Conservation (phyloP, 2,888 invertebrate species). For the Aphidius colemani region DNA sequence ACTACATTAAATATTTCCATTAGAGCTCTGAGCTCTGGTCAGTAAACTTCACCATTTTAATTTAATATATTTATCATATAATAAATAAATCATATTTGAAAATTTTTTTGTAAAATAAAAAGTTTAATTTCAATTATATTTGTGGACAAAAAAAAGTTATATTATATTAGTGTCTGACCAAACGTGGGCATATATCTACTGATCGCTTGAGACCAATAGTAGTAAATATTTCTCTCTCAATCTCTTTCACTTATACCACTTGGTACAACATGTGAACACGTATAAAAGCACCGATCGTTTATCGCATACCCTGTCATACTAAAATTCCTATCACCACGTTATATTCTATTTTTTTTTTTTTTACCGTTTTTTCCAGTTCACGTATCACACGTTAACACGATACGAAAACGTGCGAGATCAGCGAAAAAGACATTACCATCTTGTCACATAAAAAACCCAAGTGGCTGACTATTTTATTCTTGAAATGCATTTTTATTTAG, state of each 20-base stretch:
- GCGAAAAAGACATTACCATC: no score
- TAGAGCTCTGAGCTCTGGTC: not conserved
- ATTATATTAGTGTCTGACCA: slow-evolving; percentile 9
- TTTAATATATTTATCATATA: not conserved
- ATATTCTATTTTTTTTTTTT: no score
- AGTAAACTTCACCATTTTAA: not conserved
- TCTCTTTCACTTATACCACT: no score
- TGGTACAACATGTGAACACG: not conserved
- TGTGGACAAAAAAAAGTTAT: not conserved
- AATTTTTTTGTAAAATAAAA: not conserved
- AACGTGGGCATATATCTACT: slow-evolving; percentile 12
- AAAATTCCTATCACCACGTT: not conserved
- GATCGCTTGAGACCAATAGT: slow-evolving; percentile 14
- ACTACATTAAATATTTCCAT: not conserved
- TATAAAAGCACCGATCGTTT: not conserved
- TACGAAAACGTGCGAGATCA: no score
- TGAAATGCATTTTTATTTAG: no score
- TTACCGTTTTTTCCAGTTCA: no score
- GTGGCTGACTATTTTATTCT: no score
- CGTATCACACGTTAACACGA: no score
- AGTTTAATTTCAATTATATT: slow-evolving; percentile 8
- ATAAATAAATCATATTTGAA: not conserved
- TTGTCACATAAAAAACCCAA: no score
- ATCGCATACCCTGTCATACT: not conserved
- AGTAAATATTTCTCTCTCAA: not conserved